Percentiles rank a stretch among this genome's conserved stretches.
These are phyloP conservation scores for Glaucopsyche alexis DNA, from an alignment of 2,888 invertebrate species.

Conservation along the genomic window DNA sequence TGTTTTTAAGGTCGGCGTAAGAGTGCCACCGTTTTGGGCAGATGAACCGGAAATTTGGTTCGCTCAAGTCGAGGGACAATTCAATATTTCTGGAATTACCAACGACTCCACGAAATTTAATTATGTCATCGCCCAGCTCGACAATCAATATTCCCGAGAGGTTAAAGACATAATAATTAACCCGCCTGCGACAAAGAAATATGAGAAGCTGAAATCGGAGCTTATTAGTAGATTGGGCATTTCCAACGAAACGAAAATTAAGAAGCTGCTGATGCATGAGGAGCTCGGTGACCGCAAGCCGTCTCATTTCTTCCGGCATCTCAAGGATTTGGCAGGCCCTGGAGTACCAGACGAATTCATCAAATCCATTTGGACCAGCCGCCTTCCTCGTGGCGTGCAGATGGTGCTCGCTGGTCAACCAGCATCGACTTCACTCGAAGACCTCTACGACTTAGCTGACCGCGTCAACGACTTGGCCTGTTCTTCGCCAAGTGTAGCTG, in stretches of 20 bases:
- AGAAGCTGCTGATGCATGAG: not conserved
- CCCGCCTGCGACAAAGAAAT: not conserved
- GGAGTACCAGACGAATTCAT: not conserved
- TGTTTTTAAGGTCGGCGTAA: not conserved
- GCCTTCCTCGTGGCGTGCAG: not conserved
- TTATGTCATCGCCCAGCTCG: not conserved
- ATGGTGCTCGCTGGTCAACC: conserved; percentile 13
- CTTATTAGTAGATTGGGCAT: not conserved
- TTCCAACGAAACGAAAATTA: not conserved
- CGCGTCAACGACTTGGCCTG: not conserved
- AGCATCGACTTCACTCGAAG: not conserved
- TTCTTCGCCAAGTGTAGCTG: not conserved
- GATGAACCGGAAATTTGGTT: not conserved
- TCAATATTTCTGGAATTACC: not conserved
- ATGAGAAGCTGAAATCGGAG: not conserved
- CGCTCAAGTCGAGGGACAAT: not conserved
- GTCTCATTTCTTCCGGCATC: not conserved
- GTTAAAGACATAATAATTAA: conserved; percentile 1
- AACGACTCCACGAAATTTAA: not conserved
- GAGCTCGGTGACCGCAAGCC: conserved; percentile 2
- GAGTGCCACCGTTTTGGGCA: conserved; percentile 35
- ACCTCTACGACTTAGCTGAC: not conserved
- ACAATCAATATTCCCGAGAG: not conserved
- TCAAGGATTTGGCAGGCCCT: not conserved
- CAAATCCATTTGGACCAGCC: not conserved